Conservation (phyloP, 2,888 invertebrate genomes). For the Laspeyria flexula region DNA sequence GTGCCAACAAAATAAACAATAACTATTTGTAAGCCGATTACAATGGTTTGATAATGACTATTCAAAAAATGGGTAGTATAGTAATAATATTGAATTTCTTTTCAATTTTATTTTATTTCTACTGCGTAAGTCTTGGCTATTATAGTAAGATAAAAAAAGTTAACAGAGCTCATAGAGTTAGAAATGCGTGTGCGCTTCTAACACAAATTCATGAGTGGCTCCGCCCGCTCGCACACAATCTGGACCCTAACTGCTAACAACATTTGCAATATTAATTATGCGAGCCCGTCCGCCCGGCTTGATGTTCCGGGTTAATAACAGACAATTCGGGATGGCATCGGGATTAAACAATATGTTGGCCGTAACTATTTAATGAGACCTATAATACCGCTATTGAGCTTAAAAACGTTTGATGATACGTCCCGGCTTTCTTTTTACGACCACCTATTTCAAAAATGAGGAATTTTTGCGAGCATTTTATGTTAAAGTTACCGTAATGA, state of each 20-base stretch:
- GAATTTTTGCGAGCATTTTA: background rate
- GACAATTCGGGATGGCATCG: conserved; percentile 65
- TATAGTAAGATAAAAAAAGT: background rate
- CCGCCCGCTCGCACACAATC: conserved; percentile 46
- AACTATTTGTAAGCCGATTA: no score
- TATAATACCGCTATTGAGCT: conserved; percentile 46
- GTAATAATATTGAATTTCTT: no score
- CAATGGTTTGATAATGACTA: no score
- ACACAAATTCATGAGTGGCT: conserved; percentile 18
- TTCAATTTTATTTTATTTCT: no score
- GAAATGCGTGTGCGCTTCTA: conserved; percentile 9
- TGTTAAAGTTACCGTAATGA: background rate
- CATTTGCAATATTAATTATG: conserved; percentile 84
- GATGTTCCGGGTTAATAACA: conserved; percentile 72
- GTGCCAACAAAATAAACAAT: no score
- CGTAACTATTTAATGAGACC: conserved; percentile 70
- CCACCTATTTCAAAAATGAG: conserved; percentile 11
- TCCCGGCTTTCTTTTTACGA: conserved; percentile 14
- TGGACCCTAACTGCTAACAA: conserved; percentile 75
- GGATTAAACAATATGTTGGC: conserved; percentile 71
- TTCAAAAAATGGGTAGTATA: no score
- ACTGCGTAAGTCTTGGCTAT: no score
- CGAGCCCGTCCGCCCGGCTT: conserved; percentile 58
- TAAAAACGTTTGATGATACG: conserved; percentile 47
- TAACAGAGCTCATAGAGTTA: background rate